These are phyloP conservation scores for Litoditis marina DNA, from an alignment of 2,888 invertebrate species.

Conservation along the genomic window DNA sequence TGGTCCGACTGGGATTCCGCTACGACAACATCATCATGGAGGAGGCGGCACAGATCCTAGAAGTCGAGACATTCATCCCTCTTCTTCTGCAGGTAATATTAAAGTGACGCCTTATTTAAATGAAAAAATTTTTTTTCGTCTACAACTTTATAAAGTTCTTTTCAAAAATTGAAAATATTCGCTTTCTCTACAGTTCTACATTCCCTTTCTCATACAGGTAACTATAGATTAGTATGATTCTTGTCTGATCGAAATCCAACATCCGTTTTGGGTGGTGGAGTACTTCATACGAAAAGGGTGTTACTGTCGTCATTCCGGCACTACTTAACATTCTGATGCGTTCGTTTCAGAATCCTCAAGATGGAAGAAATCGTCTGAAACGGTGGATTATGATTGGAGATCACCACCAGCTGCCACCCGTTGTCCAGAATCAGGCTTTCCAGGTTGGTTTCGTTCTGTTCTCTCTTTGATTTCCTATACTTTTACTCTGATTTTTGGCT, in stretches of 20 bases:
- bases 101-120: too few species aligned
- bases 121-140: background rate
- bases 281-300: background rate
- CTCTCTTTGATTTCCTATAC: background rate
- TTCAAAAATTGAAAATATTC: too few species aligned
- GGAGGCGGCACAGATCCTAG: slow-evolving; percentile 95
- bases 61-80: slow-evolving; percentile 99
- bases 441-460: slow-evolving; percentile 66
- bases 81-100: slow-evolving; percentile 80
- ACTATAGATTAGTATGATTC: too few species aligned
- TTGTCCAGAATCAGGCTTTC: slow-evolving; percentile 99
- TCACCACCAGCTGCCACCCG: slow-evolving; percentile 97
- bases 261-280: background rate
- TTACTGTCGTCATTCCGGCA: too few species aligned
- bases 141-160: too few species aligned
- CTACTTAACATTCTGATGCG: too few species aligned
- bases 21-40: slow-evolving; percentile 96
- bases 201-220: too few species aligned
- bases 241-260: too few species aligned
- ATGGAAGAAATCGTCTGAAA: slow-evolving; percentile 89
- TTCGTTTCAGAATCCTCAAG: slow-evolving; percentile 78
- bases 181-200: too few species aligned
- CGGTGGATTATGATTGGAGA: slow-evolving; percentile 99
- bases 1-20: slow-evolving; percentile 77
- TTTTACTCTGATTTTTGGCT: too few species aligned